Percentiles rank a stretch among this genome's conserved stretches.
phyloP scores from a whole-genome alignment of 2,113 vertebrate genomes.

The Delphinus delphis region DNA sequence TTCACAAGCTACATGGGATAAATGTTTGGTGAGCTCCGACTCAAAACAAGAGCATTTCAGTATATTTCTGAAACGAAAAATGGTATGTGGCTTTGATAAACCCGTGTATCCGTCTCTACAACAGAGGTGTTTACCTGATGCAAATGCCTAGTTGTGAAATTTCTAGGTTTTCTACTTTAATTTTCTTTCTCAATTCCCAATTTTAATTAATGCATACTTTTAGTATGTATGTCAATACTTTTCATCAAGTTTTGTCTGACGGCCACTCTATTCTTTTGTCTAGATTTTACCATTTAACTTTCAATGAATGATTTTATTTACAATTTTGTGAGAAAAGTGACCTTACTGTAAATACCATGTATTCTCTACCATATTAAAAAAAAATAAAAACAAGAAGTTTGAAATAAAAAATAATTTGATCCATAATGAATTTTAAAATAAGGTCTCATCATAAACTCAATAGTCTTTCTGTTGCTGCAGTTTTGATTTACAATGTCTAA shows the following conservation, averaged over 20 bases:
- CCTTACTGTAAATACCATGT: neutral
- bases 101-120: neutral
- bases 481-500: neutral
- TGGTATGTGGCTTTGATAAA: neutral
- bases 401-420: neutral
- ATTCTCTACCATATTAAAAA: neutral
- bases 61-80: neutral
- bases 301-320: neutral
- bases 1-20: neutral
- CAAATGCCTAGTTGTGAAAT: neutral
- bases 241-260: neutral
- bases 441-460: neutral
- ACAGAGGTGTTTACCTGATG: neutral
- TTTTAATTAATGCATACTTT: neutral
- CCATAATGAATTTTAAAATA: neutral
- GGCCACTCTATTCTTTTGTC: neutral
- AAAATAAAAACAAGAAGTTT: neutral
- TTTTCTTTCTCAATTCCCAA: neutral
- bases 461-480: neutral
- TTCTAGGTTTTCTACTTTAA: neutral
- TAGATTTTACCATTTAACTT: slow-evolving; percentile 5
- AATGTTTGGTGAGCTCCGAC: neutral
- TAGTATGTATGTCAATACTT: neutral
- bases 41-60: neutral
- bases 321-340: neutral